Evolutionary conservation across 2,888 invertebrate genomes (phyloP).

Genomic region (Chymomyza amoena): DNA sequence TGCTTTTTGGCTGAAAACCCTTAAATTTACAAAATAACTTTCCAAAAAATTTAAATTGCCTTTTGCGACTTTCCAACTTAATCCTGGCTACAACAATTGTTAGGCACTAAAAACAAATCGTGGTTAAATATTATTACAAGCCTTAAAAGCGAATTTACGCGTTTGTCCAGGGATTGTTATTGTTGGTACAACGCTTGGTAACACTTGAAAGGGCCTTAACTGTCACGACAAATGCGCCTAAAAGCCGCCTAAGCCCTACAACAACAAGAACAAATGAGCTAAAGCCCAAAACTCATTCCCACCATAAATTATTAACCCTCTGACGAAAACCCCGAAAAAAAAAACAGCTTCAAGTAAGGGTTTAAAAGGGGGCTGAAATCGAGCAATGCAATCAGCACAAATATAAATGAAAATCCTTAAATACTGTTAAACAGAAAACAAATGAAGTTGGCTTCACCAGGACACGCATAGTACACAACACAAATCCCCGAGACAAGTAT

Average conservation of each 20-base stretch:
- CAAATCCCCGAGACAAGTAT: slow-evolving; percentile 58
- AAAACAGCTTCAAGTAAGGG: slow-evolving; percentile 34
- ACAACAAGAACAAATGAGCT: no score
- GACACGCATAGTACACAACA: neutral
- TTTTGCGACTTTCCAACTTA: slow-evolving; percentile 15
- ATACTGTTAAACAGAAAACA: slow-evolving; percentile 74
- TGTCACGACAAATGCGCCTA: slow-evolving; percentile 17
- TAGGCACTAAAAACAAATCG: slow-evolving; percentile 59
- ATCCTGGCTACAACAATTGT: slow-evolving; percentile 34
- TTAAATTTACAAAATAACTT: neutral
- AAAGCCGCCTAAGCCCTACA: neutral
- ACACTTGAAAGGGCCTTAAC: slow-evolving; percentile 53
- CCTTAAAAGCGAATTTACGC: slow-evolving; percentile 51
- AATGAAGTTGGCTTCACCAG: slow-evolving; percentile 53
- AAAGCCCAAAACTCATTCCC: slow-evolving; percentile 12
- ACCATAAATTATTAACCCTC: slow-evolving; percentile 52
- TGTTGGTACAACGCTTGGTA: slow-evolving; percentile 14
- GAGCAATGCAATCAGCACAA: slow-evolving; percentile 32
- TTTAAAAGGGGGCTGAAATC: slow-evolving; percentile 52
- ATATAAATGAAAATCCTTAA: slow-evolving; percentile 59
- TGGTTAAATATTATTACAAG: slow-evolving; percentile 36
- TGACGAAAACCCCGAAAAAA: neutral
- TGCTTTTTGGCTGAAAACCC: slow-evolving; percentile 28
- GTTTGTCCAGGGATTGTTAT: slow-evolving; percentile 11
- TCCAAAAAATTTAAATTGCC: slow-evolving; percentile 1